phyloP scores from a whole-genome alignment of 2,888 invertebrate genomes.

The Orchesellides sinensis region DNA sequence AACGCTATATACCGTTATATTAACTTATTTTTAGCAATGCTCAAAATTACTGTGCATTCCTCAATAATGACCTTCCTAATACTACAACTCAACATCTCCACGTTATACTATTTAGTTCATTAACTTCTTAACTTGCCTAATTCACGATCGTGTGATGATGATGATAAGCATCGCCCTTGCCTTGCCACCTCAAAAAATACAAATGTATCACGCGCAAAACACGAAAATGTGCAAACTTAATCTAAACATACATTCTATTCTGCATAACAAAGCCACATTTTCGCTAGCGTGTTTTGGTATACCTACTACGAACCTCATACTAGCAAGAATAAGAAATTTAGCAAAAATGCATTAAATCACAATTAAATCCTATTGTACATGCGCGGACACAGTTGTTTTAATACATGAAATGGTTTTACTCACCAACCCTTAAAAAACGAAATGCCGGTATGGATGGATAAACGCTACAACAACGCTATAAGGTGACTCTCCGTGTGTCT shows the following conservation, averaged over 20 bases:
- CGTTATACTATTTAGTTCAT: conserved; percentile 16
- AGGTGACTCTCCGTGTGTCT: not conserved
- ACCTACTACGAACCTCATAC: no score
- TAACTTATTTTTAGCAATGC: not conserved
- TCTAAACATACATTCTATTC: no score
- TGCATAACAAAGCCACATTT: no score
- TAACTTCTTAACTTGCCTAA: not conserved
- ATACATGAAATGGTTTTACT: not conserved
- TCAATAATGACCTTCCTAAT: conserved; percentile 25
- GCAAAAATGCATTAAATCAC: not conserved
- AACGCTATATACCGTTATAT: no score
- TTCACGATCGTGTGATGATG: not conserved
- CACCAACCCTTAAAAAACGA: not conserved
- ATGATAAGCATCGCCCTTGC: conserved; percentile 24
- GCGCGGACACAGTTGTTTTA: not conserved
- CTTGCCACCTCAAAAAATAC: not conserved
- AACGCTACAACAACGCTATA: no score
- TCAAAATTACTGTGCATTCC: not conserved
- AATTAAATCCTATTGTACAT: not conserved
- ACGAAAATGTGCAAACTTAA: no score
- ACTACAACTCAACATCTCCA: not conserved
- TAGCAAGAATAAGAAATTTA: not conserved
- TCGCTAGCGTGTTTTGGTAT: no score
- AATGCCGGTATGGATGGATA: not conserved
- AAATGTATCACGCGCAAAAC: not conserved